Evolutionary conservation across 2,113 vertebrate genomes (phyloP), one percentile per base, ranked within the genome.

Genomic region (Lophochroa leadbeateri): DNA sequence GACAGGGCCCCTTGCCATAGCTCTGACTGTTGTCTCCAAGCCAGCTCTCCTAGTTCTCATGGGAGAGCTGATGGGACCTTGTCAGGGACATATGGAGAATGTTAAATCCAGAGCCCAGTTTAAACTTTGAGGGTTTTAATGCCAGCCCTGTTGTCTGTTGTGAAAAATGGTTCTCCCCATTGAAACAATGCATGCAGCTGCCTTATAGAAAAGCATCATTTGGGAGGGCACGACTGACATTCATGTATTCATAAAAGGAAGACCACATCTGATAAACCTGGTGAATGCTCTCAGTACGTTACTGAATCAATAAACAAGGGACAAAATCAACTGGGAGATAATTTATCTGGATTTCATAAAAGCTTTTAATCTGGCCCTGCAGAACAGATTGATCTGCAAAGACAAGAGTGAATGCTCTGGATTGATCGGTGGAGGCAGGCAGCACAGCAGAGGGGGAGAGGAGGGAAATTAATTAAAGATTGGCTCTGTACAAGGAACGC

Each of bases 321-420:
- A 94, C 96, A 94, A 46, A 96, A 96, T 96, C 92, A 95, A 74
- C 93, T 75, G 84, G 92, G 67, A 43, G 63, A 86, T 78, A 70
- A 91, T 94, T 91, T 88, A 79, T 95, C 87, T 79, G 82, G 75
- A 92, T 94, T 94, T 96, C 92, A 92, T 94, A 87, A 92, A 96
- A 93, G 81, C 94, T 91, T 84, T 96, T 83, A 88, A 88, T 94
- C 65, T 87, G 67, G 68, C 79, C 67, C 85, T 80, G 71, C 64
- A 55, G 75, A 78, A 92, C 44, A 58, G 79, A 79, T 85, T 80
- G 94, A 88, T 95, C 91, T 74, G 94, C 81, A 90, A 82, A 87
- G 88, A 70, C 93, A 71, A 20, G 88, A 92, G 77, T 76, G 88
- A 94, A 81, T 74, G 80, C 74, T 70, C 1, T 13, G 46, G 88